Evolutionary conservation across 2,113 vertebrate species (phyloP).

Genomic region (Zosterops hypoxanthus): DNA sequence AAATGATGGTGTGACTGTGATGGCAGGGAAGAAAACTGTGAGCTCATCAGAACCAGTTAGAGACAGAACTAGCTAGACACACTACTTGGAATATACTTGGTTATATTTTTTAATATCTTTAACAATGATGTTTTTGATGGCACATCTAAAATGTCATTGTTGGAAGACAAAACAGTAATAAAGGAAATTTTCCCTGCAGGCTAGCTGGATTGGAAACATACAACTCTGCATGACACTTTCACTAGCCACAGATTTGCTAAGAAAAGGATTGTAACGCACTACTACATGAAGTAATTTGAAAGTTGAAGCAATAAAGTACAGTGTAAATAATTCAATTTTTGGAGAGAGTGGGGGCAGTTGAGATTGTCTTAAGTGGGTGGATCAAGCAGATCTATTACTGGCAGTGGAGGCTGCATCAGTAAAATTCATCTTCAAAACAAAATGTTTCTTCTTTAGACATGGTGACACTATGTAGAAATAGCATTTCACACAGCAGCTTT

Average conservation of each 20-base stretch:
- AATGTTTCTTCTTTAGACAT: slow-evolving; percentile 69
- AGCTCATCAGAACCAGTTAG: not conserved
- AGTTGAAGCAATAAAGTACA: slow-evolving; percentile 68
- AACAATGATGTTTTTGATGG: slow-evolving; percentile 67
- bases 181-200: slow-evolving; percentile 75
- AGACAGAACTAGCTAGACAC: not conserved
- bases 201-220: slow-evolving; percentile 70
- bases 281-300: slow-evolving; percentile 60
- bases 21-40: not conserved
- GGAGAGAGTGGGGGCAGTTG: not conserved
- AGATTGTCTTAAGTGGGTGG: slow-evolving; percentile 52
- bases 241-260: slow-evolving; percentile 70
- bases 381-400: slow-evolving; percentile 66
- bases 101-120: slow-evolving; percentile 64
- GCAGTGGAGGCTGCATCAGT: slow-evolving; percentile 60
- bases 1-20: not conserved
- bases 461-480: slow-evolving; percentile 68
- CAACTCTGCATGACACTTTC: slow-evolving; percentile 49
- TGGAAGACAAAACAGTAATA: slow-evolving; percentile 69
- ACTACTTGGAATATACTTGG: not conserved
- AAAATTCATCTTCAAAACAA: slow-evolving; percentile 67
- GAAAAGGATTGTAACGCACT: slow-evolving; percentile 26
- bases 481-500: slow-evolving; percentile 48
- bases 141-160: slow-evolving; percentile 61
- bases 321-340: slow-evolving; percentile 49